These are phyloP conservation scores for Syrphus vitripennis DNA, from an alignment of 2,888 invertebrate species.

Conservation along the genomic window DNA sequence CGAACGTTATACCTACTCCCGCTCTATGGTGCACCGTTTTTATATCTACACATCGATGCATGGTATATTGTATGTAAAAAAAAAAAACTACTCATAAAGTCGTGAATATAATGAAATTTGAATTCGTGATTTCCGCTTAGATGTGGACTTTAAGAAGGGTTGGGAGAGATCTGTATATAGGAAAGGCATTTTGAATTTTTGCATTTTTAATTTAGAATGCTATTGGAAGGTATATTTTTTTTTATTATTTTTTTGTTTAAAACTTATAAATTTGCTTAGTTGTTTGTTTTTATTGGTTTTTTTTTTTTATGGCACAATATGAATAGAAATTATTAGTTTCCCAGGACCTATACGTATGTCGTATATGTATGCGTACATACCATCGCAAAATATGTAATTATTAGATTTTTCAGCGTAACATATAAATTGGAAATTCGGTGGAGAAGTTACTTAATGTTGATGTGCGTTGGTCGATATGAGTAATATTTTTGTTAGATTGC, in stretches of 20 bases:
- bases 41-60: neutral
- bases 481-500: constrained; percentile 3
- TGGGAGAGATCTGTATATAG: neutral
- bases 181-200: constrained; percentile 51
- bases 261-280: constrained; percentile 51
- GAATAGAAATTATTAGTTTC: constrained; percentile 44
- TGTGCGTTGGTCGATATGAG: constrained; percentile 38
- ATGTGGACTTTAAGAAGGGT: constrained; percentile 41
- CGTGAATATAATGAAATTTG: constrained; percentile 67
- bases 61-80: neutral
- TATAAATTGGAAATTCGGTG: constrained; percentile 14
- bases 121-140: constrained; percentile 68
- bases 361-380: too few relatives aligned
- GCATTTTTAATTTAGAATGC: constrained; percentile 52
- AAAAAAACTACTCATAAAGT: constrained; percentile 40
- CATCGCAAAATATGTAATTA: constrained; percentile 55
- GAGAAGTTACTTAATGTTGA: constrained; percentile 33
- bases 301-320: constrained; percentile 35
- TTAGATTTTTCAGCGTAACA: constrained; percentile 24
- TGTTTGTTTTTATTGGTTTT: constrained; percentile 23
- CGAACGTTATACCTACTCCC: neutral
- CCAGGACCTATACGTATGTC: too few relatives aligned
- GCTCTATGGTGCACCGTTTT: neutral
- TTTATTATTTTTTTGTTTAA: constrained; percentile 25
- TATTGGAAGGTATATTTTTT: neutral